Evolutionary conservation across 1,140 invertebrate genomes (phyloP).

Genomic region (Euura saliciscinereae): DNA sequence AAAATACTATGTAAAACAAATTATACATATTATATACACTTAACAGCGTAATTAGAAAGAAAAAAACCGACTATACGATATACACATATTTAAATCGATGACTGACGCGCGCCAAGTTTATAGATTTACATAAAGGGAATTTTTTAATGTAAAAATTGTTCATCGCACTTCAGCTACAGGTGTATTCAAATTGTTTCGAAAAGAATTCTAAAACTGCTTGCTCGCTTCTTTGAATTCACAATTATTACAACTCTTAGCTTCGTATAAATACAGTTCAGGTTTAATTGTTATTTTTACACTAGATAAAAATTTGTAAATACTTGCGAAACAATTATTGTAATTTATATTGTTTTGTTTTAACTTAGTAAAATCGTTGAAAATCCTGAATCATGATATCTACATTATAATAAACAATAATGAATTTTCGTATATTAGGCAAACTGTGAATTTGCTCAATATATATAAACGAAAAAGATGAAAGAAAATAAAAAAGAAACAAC

Average conservation of each 20-base stretch:
- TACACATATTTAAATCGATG: constrained; percentile 12
- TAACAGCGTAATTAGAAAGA: neutral
- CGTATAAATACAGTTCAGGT: no score
- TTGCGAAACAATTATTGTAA: neutral
- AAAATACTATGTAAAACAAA: neutral
- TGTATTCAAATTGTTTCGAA: neutral
- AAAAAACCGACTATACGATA: constrained; percentile 6
- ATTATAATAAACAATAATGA: neutral
- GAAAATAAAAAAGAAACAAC: neutral
- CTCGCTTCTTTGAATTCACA: neutral
- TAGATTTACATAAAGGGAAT: constrained; percentile 2
- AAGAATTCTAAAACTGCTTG: neutral
- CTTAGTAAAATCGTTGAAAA: neutral
- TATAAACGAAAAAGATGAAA: no score
- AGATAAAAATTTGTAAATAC: neutral
- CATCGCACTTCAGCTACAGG: no score
- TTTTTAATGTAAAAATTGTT: neutral
- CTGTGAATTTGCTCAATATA: neutral
- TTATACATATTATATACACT: constrained; percentile 9
- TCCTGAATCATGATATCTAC: no score
- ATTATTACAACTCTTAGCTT: no score
- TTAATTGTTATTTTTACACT: no score
- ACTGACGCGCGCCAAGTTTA: neutral
- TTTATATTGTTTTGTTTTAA: neutral
- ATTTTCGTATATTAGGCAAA: neutral